Conservation (phyloP, 2,888 invertebrate species). For the Pristionchus entomophagus region DNA sequence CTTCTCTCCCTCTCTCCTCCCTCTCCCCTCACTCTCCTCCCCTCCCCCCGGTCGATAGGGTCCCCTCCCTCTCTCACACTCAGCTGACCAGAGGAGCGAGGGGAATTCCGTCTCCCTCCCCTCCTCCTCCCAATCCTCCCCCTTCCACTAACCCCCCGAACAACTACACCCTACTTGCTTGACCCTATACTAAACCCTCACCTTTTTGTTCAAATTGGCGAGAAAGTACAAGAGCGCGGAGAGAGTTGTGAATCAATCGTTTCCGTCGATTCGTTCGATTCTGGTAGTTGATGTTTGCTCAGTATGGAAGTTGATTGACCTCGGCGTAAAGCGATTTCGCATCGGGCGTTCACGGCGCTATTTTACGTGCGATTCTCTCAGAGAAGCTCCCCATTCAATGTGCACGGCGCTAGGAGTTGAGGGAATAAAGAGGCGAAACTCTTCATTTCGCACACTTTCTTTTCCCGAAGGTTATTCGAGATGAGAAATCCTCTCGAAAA, state of each 20-base stretch:
- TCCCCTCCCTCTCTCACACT: neutral
- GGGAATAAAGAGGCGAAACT: too few species aligned
- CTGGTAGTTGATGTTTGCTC: too few species aligned
- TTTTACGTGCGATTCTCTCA: neutral
- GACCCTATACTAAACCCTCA: neutral
- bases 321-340: too few species aligned
- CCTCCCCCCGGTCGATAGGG: slow-evolving; percentile 16
- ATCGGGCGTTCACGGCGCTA: neutral
- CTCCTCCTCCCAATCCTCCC: neutral
- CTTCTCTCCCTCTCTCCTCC: neutral
- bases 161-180: neutral
- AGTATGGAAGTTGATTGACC: too few species aligned
- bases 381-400: too few species aligned
- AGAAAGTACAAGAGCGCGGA: too few species aligned
- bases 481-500: too few species aligned
- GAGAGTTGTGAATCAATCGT: too few species aligned
- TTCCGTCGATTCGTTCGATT: too few species aligned
- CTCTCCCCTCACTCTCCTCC: neutral
- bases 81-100: slow-evolving; percentile 25
- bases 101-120: neutral
- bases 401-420: too few species aligned
- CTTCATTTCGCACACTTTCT: neutral
- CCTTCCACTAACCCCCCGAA: neutral
- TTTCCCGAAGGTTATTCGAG: too few species aligned
- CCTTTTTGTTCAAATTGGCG: too few species aligned